Conservation (phyloP, 1,140 invertebrate species). For the Nomia melanderi region DNA sequence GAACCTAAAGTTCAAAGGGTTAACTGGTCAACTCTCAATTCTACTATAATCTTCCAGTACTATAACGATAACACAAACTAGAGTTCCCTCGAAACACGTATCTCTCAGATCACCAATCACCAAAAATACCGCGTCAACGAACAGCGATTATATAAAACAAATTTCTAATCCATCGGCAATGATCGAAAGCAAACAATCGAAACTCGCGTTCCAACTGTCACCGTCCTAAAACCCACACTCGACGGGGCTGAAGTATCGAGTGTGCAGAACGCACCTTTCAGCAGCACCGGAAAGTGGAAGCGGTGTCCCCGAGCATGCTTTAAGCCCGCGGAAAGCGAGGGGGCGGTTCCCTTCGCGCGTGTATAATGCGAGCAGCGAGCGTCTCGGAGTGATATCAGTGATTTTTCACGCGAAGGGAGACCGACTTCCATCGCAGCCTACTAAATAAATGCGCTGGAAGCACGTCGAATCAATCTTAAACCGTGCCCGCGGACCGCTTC, state of each 20-base stretch:
- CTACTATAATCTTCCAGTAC: no score
- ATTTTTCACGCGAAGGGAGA: constrained; percentile 49
- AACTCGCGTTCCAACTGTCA: no score
- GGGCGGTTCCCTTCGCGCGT: constrained; percentile 7
- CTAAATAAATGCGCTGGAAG: constrained; percentile 67
- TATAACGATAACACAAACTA: no score
- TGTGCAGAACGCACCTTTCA: background rate
- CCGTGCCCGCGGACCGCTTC: constrained; percentile 14
- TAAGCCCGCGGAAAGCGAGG: constrained; percentile 1
- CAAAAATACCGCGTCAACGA: no score
- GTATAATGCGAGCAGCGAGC: constrained; percentile 53
- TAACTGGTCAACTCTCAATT: no score
- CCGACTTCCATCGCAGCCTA: constrained; percentile 45
- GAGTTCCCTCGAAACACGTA: no score
- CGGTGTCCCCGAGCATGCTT: background rate
- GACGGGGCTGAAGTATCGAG: constrained; percentile 25
- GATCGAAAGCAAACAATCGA: no score
- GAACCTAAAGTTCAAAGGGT: no score
- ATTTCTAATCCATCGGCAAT: no score
- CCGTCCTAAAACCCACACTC: no score
- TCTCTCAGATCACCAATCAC: no score
- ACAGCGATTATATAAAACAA: no score
- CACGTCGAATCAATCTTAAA: constrained; percentile 52
- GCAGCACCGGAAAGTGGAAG: background rate
- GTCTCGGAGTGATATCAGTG: constrained; percentile 47